Base-by-base conservation (phyloP, 2,113 vertebrate genomes). In the Erythrocercus mccallii region DNA sequence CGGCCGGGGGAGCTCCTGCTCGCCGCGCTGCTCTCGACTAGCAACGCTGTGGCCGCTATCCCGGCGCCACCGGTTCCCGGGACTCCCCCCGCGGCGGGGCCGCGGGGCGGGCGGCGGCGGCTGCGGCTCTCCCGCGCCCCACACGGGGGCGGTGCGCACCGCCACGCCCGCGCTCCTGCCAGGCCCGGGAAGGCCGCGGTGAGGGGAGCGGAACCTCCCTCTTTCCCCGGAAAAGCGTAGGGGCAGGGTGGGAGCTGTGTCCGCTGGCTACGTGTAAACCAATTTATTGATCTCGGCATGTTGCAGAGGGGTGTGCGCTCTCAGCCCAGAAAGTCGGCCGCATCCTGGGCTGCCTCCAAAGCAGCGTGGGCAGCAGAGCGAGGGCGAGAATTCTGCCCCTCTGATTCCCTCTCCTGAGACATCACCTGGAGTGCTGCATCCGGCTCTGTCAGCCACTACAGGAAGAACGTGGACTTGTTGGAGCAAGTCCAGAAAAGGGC, bases 171-270 rank as follows among this genome's bases (percentile, higher is more conserved):
- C 60, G 11, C 47, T 53, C 33, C 47, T 2, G 40, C 81, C 58
- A 19, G 48, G 58, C n/a, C 40, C n/a, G 50, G 81, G 30, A 25
- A 44, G 47, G 83, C 53, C 45, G 83, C 62, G 11, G 16, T 33
- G 83, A 27, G 62, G 83, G 44, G 13, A 5, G 38, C 38, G 47
- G 84, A 30, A 30, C 64, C 40, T 24, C 65, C 40, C 17, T 12
- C 30, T 20, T 25, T 20, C 16, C 28, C 71, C 24, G 28, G 22
- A 25, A 30, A 9, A 45, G 15, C 22, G 0, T 6, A 2, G 2
- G 3, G 7, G 5, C 51, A 4, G 50, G 4, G 8, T 1, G 14
- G 35, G 6, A 18, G 10, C 2, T 1, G 1, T 10, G 42, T 9
- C 53, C 4, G 14, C n/a, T 27, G 44, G 7, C 8, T 8, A 31